A percentile compares a stretch with the other conserved stretches of the same genome.
phyloP scores from a whole-genome alignment of 2,113 vertebrate genomes.

The Ictalurus punctatus region DNA sequence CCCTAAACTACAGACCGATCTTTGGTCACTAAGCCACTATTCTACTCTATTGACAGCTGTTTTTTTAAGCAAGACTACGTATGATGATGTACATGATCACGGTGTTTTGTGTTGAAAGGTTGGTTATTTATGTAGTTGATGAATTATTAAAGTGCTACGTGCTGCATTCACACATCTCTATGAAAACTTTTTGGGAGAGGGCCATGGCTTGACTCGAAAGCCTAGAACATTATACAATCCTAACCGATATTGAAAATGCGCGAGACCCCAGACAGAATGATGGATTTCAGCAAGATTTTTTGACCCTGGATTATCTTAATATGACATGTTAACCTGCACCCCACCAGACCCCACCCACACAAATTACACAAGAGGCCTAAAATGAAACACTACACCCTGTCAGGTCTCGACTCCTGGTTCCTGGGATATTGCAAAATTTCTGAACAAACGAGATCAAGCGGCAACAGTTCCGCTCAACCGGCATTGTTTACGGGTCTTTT shows the following conservation, averaged over 20 bases:
- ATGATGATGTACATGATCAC: neutral
- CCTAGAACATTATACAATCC: neutral
- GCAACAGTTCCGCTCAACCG: neutral
- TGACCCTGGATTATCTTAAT: neutral
- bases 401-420: neutral
- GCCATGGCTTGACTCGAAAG: neutral
- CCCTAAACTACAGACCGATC: neutral
- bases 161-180: neutral
- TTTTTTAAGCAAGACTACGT: neutral
- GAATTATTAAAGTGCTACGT: neutral
- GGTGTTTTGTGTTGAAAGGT: neutral
- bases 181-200: neutral
- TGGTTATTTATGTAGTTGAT: neutral
- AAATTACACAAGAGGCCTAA: neutral
- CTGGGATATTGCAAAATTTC: neutral
- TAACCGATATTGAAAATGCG: neutral
- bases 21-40: neutral
- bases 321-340: neutral
- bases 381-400: neutral
- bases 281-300: neutral
- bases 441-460: neutral
- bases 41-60: neutral
- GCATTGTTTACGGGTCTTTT: neutral
- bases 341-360: neutral
- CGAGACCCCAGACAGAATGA: neutral